Percentiles rank a stretch among this genome's conserved stretches.
Evolutionary conservation across 2,113 vertebrate genomes (phyloP).

Genomic region (Indri indri): DNA sequence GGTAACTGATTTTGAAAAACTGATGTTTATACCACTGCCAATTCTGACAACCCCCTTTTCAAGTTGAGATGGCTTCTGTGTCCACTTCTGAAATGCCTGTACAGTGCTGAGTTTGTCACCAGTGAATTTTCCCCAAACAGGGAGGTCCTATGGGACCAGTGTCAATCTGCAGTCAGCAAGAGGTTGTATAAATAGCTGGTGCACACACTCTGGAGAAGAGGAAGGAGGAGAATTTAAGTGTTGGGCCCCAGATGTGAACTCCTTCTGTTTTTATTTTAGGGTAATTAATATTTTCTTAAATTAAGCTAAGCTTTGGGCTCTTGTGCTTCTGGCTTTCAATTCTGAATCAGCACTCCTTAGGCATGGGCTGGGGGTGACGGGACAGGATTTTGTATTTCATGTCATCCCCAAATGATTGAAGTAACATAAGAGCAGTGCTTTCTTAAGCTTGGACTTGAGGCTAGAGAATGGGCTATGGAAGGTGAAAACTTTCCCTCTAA

Average conservation of each 20-base stretch:
- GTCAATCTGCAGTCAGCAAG: not conserved
- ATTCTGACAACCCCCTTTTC: not conserved
- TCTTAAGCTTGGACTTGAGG: conserved; percentile 56
- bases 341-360: conserved; percentile 63
- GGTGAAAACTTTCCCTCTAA: not conserved
- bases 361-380: conserved; percentile 30
- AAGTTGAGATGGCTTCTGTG: not conserved
- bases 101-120: not conserved
- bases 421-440: conserved; percentile 33
- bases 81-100: not conserved
- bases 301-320: conserved; percentile 68
- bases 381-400: conserved; percentile 67
- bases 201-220: conserved; percentile 34
- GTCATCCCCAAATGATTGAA: conserved; percentile 68
- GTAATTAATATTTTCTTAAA: conserved; percentile 82
- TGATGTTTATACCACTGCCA: not conserved
- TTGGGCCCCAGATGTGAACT: conserved; percentile 76
- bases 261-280: conserved; percentile 81
- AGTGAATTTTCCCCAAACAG: rapidly evolving
- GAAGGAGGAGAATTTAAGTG: conserved; percentile 62
- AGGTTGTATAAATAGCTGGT: conserved; percentile 62
- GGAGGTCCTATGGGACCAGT: not conserved
- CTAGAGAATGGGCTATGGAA: not conserved
- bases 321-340: conserved; percentile 67
- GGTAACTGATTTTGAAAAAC: conserved; percentile 46